Percentiles rank a stretch among this genome's conserved stretches.
Conservation (phyloP, 2,888 invertebrate genomes). For the Autographa pulchrina region DNA sequence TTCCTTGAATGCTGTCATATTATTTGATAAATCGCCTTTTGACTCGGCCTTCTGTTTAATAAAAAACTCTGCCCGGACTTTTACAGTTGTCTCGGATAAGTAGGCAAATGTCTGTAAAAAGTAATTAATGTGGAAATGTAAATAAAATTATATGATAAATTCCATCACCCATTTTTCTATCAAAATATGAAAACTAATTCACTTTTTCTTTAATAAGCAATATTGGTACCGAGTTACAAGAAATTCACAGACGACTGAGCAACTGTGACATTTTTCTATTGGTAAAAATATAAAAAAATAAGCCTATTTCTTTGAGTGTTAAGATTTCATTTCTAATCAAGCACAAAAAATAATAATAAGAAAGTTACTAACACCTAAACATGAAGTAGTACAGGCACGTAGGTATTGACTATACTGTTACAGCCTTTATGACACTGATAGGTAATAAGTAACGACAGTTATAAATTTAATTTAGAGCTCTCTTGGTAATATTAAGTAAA, state of each 20-base stretch:
- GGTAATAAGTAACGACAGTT: background rate
- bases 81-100: slow-evolving; percentile 24
- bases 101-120: slow-evolving; percentile 11
- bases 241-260: slow-evolving; percentile 48
- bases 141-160: background rate
- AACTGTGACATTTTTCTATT: slow-evolving; percentile 34
- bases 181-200: background rate
- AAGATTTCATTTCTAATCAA: slow-evolving; percentile 44
- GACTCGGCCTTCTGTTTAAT: slow-evolving; percentile 73
- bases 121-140: background rate
- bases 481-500: slow-evolving; percentile 26
- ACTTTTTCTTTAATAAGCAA: background rate
- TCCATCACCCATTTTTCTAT: background rate
- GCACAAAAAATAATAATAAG: slow-evolving; percentile 34
- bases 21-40: slow-evolving; percentile 83
- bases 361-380: slow-evolving; percentile 35
- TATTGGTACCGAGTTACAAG: slow-evolving; percentile 20
- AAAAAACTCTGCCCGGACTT: slow-evolving; percentile 49
- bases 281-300: slow-evolving; percentile 28
- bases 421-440: slow-evolving; percentile 10
- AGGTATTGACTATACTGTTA: slow-evolving; percentile 37
- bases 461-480: background rate
- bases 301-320: slow-evolving; percentile 34
- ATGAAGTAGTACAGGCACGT: slow-evolving; percentile 34
- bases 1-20: slow-evolving; percentile 84